Conservation (phyloP, 2,888 invertebrate species). For the Dicranocentrus wangi region DNA sequence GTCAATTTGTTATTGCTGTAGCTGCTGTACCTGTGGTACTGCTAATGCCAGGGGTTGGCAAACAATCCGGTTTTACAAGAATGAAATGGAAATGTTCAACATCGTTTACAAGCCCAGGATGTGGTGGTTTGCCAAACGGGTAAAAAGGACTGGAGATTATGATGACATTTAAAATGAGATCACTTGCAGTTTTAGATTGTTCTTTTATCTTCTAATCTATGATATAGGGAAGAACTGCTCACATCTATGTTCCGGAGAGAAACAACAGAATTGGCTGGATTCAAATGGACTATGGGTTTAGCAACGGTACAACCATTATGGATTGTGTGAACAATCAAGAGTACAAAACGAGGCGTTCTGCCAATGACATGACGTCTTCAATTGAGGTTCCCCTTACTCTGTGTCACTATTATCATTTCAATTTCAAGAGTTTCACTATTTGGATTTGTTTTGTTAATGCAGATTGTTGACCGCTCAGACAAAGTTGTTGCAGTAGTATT, state of each 20-base stretch:
- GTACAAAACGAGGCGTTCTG: not conserved
- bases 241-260: not conserved
- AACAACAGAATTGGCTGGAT: slow-evolving; percentile 1
- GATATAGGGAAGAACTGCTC: not conserved
- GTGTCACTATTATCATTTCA: no score
- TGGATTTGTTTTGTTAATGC: not conserved
- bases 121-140: not conserved
- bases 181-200: no score
- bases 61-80: not conserved
- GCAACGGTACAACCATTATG: not conserved
- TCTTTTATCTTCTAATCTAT: no score
- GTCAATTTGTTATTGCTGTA: not conserved
- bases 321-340: not conserved
- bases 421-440: no score
- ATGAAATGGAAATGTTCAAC: slow-evolving; percentile 1
- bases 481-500: not conserved
- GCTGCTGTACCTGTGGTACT: no score
- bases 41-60: not conserved
- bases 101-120: slow-evolving; percentile 7
- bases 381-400: no score
- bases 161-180: no score
- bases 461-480: not conserved
- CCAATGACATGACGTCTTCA: not conserved
- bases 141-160: no score
- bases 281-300: not conserved